phyloP scores from a whole-genome alignment of 2,113 vertebrate species.

The Halcyon senegalensis region DNA sequence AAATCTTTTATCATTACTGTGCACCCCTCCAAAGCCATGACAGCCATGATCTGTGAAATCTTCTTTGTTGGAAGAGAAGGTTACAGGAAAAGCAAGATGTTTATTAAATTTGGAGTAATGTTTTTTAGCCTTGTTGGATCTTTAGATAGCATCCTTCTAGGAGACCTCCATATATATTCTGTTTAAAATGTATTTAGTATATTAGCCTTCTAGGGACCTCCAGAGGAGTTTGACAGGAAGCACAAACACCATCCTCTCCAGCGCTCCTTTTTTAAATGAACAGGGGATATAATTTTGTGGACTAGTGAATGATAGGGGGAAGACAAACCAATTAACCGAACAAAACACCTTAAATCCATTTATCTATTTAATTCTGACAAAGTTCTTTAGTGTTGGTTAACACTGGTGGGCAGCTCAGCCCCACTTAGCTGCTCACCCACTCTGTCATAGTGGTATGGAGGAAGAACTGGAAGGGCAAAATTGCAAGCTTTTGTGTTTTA shows the following conservation, averaged over 20 bases:
- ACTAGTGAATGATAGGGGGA: not conserved
- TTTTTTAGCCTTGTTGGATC: not conserved
- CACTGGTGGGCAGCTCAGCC: not conserved
- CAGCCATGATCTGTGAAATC: not conserved
- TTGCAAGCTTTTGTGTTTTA: not conserved
- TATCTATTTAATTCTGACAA: not conserved
- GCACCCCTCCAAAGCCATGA: not conserved
- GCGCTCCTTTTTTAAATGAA: not conserved
- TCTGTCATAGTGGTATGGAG: accelerated
- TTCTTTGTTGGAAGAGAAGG: not conserved
- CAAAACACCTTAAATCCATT: not conserved
- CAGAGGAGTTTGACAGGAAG: not conserved
- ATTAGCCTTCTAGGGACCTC: not conserved
- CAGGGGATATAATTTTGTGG: not conserved
- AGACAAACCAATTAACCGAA: not conserved
- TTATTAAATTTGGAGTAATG: constrained; percentile 2
- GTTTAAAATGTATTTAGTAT: not conserved
- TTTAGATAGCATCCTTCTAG: not conserved
- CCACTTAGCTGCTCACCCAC: accelerated
- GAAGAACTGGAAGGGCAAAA: not conserved
- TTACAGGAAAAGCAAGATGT: not conserved
- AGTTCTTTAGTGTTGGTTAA: not conserved
- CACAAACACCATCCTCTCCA: not conserved
- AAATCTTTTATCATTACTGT: not conserved
- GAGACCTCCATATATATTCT: not conserved